Base-by-base conservation (phyloP, 1,140 invertebrate genomes). In the Cotesia vestalis region DNA sequence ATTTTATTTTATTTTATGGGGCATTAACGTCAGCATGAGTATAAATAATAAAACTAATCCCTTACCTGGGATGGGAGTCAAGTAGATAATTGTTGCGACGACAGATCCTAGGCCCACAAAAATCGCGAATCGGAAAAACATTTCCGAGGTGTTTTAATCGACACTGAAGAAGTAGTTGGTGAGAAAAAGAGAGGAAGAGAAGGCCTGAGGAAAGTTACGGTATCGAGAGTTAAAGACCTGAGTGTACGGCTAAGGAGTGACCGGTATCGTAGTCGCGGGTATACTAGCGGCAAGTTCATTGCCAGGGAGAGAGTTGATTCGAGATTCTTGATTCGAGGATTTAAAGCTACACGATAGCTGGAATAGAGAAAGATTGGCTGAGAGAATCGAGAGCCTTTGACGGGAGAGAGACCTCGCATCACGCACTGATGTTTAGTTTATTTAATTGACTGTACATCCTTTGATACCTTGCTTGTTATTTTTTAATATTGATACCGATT, bases 61-160 rank as follows among this genome's bases (percentile, higher is more conserved):
- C 81, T 85, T 82, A 92, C 91, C 90, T 87, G 91, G 91, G 81
- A 91, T 86, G 6, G 91, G 91, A 20, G 91, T 91, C 12, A 91
- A 88, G 80, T 92, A 91, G 72, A 92, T 90, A 72, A 92, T 89
- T 62, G 91, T 90, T 60, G 91, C 84, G 53, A 92, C 91, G 74
- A 91, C 89, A 14, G 88, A 86, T 12, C 82, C 80, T 12, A 88
- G 80, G 11, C 86, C 87, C 20, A 88, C 80, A 70, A 88, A 85
- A 46, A 88, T 80, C 9, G 84, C 84, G 20, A 83, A 78, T 76
- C 86, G 79, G 72, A 88, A 84, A 73, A 88, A 76, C 79, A 85
- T 85, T 17, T 66, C 20, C 6, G 14, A 9, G 6, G 12, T 14
- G 59, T 9, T 69, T 20, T 11, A 27, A 27, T 38, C 8, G 3